Percentiles rank a stretch among this genome's conserved stretches.
Conservation (phyloP, 2,797 vertebrate species). For the Rachycentron canadum region DNA sequence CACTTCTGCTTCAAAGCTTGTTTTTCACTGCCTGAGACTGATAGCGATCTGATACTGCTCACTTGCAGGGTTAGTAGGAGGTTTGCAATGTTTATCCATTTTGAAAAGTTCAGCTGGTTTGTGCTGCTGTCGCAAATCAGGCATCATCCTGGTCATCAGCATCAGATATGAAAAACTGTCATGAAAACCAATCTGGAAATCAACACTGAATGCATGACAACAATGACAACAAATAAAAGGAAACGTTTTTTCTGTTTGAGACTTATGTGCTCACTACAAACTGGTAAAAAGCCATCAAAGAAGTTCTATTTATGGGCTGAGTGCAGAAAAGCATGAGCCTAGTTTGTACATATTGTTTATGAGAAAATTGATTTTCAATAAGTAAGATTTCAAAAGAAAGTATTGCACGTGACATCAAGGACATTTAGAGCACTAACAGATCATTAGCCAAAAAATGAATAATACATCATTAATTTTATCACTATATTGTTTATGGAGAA, state of each 20-base stretch:
- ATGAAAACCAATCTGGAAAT: constrained; percentile 10
- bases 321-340: not conserved
- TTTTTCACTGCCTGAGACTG: constrained; percentile 41
- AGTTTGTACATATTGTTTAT: constrained; percentile 13
- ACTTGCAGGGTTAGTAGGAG: not conserved
- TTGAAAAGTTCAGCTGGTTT: constrained; percentile 32
- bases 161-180: not conserved
- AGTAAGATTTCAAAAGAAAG: constrained; percentile 21
- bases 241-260: constrained; percentile 17
- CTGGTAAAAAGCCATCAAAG: not conserved
- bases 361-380: constrained; percentile 5
- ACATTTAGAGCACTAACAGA: constrained; percentile 19
- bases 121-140: not conserved
- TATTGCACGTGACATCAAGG: constrained; percentile 23
- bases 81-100: constrained; percentile 44
- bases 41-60: constrained; percentile 53
- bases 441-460: constrained; percentile 35
- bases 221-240: not conserved
- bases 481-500: constrained; percentile 51
- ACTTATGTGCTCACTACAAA: constrained; percentile 2
- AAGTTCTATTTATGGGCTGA: constrained; percentile 36
- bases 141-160: not conserved
- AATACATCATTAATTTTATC: constrained; percentile 38
- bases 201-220: not conserved
- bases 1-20: constrained; percentile 46